Percentiles rank a stretch among this genome's conserved stretches.
phyloP scores from a whole-genome alignment of 2,113 vertebrate genomes.

The Pseudolaguvia tuberculata region DNA sequence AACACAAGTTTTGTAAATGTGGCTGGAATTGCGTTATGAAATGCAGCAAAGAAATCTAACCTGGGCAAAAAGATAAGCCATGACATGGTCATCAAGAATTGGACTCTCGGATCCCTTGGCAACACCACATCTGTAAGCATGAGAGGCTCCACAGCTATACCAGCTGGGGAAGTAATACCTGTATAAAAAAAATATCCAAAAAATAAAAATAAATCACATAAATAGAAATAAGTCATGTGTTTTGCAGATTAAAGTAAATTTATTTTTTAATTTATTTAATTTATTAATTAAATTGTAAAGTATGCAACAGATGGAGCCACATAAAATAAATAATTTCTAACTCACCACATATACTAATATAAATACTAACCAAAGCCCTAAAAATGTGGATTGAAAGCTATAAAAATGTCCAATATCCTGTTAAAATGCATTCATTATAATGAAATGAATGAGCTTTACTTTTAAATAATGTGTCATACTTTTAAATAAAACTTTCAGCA shows the following conservation, averaged over 20 bases:
- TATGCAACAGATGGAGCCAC: too few species aligned
- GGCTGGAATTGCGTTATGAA: background rate
- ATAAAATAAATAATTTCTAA: too few species aligned
- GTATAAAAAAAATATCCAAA: too few species aligned
- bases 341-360: too few species aligned
- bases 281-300: too few species aligned
- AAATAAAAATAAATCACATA: background rate
- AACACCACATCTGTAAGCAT: slow-evolving; percentile 80
- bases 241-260: background rate
- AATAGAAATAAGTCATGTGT: background rate
- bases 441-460: background rate
- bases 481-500: too few species aligned
- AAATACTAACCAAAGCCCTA: background rate
- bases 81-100: slow-evolving; percentile 85
- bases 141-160: slow-evolving; percentile 78
- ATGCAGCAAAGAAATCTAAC: slow-evolving; percentile 58
- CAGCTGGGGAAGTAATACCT: slow-evolving; percentile 95
- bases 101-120: slow-evolving; percentile 82
- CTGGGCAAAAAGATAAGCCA: slow-evolving; percentile 93
- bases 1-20: background rate
- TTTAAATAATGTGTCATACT: background rate
- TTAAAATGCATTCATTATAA: slow-evolving; percentile 7
- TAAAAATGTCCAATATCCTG: background rate
- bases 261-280: too few species aligned
- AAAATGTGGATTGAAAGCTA: background rate